Conservation (phyloP, 2,797 vertebrate genomes). For the Pampus argenteus region DNA sequence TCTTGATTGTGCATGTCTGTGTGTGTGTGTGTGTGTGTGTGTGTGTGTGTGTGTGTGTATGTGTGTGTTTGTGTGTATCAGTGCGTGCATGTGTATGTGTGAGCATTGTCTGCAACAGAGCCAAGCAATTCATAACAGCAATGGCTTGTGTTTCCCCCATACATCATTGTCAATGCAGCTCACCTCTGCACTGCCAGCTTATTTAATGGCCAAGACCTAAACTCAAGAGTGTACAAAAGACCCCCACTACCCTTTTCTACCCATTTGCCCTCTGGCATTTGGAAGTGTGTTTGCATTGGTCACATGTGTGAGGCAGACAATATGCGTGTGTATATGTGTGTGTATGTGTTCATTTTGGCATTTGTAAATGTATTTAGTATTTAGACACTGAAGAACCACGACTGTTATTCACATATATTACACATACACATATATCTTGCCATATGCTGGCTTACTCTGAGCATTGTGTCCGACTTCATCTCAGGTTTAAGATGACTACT, state of each 20-base stretch:
- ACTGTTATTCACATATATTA: slow-evolving; percentile 30
- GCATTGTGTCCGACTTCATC: slow-evolving; percentile 55
- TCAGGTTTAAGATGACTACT: slow-evolving; percentile 49
- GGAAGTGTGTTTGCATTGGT: slow-evolving; percentile 46
- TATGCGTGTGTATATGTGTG: too few relatives aligned
- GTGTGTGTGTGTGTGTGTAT: slow-evolving; percentile 31
- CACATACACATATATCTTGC: slow-evolving; percentile 15
- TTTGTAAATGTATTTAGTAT: slow-evolving; percentile 9
- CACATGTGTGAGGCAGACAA: slow-evolving; percentile 35
- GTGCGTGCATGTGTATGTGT: slow-evolving; percentile 28
- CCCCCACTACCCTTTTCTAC: slow-evolving; percentile 59
- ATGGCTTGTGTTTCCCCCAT: slow-evolving; percentile 77
- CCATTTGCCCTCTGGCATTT: slow-evolving; percentile 75
- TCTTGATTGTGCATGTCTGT: slow-evolving; percentile 54
- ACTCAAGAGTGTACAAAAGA: slow-evolving; percentile 72
- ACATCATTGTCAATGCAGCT: slow-evolving; percentile 84
- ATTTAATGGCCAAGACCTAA: slow-evolving; percentile 82
- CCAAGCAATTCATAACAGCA: slow-evolving; percentile 75
- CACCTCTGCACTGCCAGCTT: slow-evolving; percentile 80
- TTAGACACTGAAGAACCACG: slow-evolving; percentile 8
- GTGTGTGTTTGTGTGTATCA: slow-evolving; percentile 39
- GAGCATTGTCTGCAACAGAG: slow-evolving; percentile 61
- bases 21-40: slow-evolving; percentile 32
- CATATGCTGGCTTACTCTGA: slow-evolving; percentile 30
- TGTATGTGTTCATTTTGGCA: too few relatives aligned